These are phyloP conservation scores for Lepidurus apus DNA, from an alignment of 1,140 invertebrate genomes.

Conservation along the genomic window DNA sequence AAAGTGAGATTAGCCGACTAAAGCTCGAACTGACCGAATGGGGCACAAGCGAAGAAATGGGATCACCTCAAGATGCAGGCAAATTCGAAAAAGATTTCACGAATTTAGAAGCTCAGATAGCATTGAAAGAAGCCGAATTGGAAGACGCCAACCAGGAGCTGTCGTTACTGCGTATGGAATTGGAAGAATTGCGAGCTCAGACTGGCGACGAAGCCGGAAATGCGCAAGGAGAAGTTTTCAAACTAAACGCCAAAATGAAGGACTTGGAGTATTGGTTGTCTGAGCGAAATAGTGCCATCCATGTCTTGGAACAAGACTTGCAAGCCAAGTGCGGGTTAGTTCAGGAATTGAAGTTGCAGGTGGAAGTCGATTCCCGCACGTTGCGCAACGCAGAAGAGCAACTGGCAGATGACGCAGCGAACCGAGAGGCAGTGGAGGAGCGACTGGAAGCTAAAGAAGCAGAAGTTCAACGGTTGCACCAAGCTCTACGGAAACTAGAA, in stretches of 20 bases:
- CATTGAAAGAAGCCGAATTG: background rate
- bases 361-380: slow-evolving; percentile 21
- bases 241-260: slow-evolving; percentile 25
- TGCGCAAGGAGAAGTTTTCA: slow-evolving; percentile 25
- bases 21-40: slow-evolving; percentile 6
- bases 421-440: background rate
- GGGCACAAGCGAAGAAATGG: background rate
- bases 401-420: background rate
- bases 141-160: background rate
- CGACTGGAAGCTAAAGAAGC: slow-evolving; percentile 16
- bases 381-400: slow-evolving; percentile 1
- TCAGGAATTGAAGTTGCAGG: background rate
- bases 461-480: background rate
- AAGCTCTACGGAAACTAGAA: slow-evolving; percentile 23
- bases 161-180: background rate
- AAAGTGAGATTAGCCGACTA: background rate
- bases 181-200: background rate
- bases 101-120: background rate
- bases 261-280: slow-evolving; percentile 27
- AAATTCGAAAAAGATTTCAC: background rate
- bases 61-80: background rate
- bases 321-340: slow-evolving; percentile 18
- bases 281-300: slow-evolving; percentile 16
- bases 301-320: slow-evolving; percentile 7
- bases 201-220: slow-evolving; percentile 1